Conservation (phyloP, 1,140 invertebrate genomes). For the Macrotrachela quadricornifera region DNA sequence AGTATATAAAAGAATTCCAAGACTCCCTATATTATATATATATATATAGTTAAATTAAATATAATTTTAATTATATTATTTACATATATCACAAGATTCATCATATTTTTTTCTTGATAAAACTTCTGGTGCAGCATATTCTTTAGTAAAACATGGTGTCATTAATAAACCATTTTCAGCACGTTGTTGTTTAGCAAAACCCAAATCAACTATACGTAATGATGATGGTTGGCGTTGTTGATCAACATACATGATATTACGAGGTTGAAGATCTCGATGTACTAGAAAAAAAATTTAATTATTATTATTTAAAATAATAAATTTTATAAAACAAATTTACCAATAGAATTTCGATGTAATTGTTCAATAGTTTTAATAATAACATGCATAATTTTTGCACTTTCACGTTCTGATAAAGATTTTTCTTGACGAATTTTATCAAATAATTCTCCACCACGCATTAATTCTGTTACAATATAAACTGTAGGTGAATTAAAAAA, state of each 20-base stretch:
- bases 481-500: slow-evolving; percentile 34
- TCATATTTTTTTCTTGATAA: slow-evolving; percentile 90
- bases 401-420: slow-evolving; percentile 69
- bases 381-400: slow-evolving; percentile 61
- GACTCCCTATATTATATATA: slow-evolving; percentile 43
- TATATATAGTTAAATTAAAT: too few relatives aligned
- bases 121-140: slow-evolving; percentile 95
- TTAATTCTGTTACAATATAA: slow-evolving; percentile 73
- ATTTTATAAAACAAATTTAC: background rate
- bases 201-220: slow-evolving; percentile 74
- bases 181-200: slow-evolving; percentile 85
- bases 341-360: slow-evolving; percentile 76
- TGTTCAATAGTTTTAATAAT: slow-evolving; percentile 69
- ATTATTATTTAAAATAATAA: background rate
- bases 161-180: slow-evolving; percentile 88
- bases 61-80: too few relatives aligned
- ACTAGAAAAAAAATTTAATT: slow-evolving; percentile 33
- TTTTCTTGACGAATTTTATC: slow-evolving; percentile 64
- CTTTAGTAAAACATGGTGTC: slow-evolving; percentile 97
- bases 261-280: slow-evolving; percentile 81
- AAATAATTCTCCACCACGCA: slow-evolving; percentile 75
- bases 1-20: slow-evolving; percentile 83
- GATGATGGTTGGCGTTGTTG: slow-evolving; percentile 50
- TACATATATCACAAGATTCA: slow-evolving; percentile 78
- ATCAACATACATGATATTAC: slow-evolving; percentile 81